These are phyloP conservation scores for Danionella dracula DNA, from an alignment of 2,797 vertebrate genomes.

Conservation along the genomic window DNA sequence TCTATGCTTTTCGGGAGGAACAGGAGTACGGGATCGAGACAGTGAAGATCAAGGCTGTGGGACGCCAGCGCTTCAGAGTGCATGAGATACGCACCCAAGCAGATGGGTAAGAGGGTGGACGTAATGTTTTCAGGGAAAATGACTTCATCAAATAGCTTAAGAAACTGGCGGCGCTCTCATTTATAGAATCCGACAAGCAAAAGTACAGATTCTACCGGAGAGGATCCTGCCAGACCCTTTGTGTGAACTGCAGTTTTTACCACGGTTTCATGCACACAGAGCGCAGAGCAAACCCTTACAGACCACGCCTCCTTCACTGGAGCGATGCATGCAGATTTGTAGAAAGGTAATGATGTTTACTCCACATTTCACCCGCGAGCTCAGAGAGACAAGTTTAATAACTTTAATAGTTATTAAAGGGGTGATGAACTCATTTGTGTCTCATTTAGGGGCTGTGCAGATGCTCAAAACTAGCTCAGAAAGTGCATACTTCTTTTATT, in stretches of 20 bases:
- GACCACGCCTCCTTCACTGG: conserved; percentile 68
- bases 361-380: no score
- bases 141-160: background rate
- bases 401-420: no score
- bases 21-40: conserved; percentile 95
- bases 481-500: no score
- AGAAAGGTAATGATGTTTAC: conserved; percentile 81
- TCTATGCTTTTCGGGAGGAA: conserved; percentile 94
- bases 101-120: conserved; percentile 79
- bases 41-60: conserved; percentile 95
- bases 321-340: conserved; percentile 77
- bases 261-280: conserved; percentile 69
- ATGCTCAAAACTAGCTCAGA: no score
- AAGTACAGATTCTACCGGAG: conserved; percentile 95
- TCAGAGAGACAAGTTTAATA: no score
- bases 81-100: conserved; percentile 93
- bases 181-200: conserved; percentile 87
- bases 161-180: background rate
- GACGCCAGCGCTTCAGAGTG: conserved; percentile 93
- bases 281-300: conserved; percentile 62
- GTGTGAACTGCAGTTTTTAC: conserved; percentile 81
- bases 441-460: no score
- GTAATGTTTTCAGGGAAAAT: background rate
- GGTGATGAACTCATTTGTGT: no score
- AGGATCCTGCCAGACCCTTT: conserved; percentile 86